Conservation (phyloP, 1,140 invertebrate species). For the Pentalonia nigronervosa region DNA sequence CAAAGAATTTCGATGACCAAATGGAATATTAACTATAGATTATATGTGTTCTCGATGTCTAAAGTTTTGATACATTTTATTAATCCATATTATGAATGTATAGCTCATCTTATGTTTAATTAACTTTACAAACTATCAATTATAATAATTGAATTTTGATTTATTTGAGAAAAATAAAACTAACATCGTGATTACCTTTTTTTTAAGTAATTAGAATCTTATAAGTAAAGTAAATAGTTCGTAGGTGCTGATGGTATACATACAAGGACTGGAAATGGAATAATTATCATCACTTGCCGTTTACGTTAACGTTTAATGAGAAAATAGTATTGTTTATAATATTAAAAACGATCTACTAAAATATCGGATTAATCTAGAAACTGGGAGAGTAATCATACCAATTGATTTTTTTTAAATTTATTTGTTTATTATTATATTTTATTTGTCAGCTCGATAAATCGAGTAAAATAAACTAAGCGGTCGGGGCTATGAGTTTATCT, state of each 20-base stretch:
- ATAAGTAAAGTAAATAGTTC: not conserved
- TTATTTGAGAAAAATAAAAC: no score
- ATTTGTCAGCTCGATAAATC: no score
- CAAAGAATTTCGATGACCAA: not conserved
- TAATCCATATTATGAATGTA: not conserved
- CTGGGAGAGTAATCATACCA: not conserved
- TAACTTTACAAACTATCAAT: not conserved
- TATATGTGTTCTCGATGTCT: not conserved
- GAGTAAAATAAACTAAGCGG: no score
- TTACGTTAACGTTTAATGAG: not conserved
- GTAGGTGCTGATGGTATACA: not conserved
- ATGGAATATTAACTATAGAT: not conserved
- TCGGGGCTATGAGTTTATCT: not conserved
- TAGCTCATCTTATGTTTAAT: not conserved
- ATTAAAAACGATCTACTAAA: not conserved
- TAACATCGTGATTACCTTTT: not conserved
- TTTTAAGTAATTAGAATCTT: not conserved
- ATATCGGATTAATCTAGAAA: not conserved
- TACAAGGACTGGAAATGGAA: not conserved
- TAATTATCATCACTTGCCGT: not conserved
- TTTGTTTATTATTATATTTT: not conserved
- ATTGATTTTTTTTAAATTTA: not conserved
- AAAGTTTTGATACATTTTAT: not conserved
- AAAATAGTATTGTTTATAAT: not conserved
- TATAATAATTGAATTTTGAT: not conserved